Conservation (phyloP, 2,113 vertebrate genomes). For the Zosterops borbonicus region DNA sequence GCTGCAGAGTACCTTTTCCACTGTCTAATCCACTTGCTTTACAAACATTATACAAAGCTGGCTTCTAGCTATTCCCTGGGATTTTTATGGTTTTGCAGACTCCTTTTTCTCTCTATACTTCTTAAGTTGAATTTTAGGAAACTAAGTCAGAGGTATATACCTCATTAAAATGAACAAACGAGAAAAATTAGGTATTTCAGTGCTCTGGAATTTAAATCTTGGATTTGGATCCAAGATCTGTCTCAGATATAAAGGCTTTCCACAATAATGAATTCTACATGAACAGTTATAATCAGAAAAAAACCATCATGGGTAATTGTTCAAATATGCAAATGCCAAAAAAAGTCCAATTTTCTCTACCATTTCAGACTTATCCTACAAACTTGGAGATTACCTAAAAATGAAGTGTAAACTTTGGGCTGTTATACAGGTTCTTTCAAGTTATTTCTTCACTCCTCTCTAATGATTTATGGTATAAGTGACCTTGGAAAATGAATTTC, state of each 20-base stretch:
- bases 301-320: background rate
- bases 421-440: background rate
- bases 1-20: background rate
- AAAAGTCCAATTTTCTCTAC: background rate
- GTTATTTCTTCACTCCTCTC: background rate
- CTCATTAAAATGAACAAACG: background rate
- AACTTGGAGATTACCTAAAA: background rate
- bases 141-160: background rate
- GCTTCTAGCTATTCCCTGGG: background rate
- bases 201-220: background rate
- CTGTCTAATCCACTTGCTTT: background rate
- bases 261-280: background rate
- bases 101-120: background rate
- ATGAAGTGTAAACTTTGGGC: background rate
- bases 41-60: background rate
- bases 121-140: background rate
- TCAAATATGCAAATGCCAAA: background rate
- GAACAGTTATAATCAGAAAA: background rate
- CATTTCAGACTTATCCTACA: background rate
- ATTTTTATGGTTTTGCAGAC: background rate
- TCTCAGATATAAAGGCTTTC: background rate
- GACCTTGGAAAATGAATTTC: background rate
- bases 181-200: background rate
- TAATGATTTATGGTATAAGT: background rate
- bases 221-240: background rate